Percentiles rank a stretch among this genome's conserved stretches.
Evolutionary conservation across 2,797 vertebrate genomes (phyloP).

Genomic region (Platalea minor): DNA sequence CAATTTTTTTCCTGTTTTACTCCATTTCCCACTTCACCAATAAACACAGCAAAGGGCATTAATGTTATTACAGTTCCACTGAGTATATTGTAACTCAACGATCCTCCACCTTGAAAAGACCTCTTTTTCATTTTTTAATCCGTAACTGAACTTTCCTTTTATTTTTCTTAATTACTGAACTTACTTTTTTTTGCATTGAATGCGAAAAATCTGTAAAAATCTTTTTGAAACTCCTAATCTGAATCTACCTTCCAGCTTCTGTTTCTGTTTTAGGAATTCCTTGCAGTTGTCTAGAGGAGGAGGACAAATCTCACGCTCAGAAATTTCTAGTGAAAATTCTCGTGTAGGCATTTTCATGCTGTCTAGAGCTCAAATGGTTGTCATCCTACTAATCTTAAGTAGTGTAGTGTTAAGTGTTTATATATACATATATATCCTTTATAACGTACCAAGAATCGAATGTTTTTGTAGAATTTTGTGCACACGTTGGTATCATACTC

Average conservation of each 20-base stretch:
- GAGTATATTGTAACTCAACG: neutral
- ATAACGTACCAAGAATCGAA: neutral
- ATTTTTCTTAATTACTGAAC: neutral
- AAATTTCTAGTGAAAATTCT: neutral
- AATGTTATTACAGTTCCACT: neutral
- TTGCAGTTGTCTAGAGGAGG: neutral
- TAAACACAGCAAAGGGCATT: neutral
- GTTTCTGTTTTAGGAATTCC: neutral
- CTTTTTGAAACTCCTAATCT: neutral
- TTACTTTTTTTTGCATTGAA: neutral
- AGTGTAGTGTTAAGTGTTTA: neutral
- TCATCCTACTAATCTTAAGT: neutral
- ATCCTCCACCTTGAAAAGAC: neutral
- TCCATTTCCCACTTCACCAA: neutral
- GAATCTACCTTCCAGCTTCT: neutral
- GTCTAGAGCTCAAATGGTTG: neutral
- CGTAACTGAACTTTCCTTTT: neutral
- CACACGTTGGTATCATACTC: neutral
- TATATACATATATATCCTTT: neutral
- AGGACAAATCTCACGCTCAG: neutral
- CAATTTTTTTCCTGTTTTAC: neutral
- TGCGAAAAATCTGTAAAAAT: neutral
- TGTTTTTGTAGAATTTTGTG: neutral
- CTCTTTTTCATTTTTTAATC: slow-evolving; percentile 7
- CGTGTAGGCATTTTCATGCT: neutral